Base-by-base conservation (phyloP, 2,797 vertebrate species). In the Hippocampus kuda region DNA sequence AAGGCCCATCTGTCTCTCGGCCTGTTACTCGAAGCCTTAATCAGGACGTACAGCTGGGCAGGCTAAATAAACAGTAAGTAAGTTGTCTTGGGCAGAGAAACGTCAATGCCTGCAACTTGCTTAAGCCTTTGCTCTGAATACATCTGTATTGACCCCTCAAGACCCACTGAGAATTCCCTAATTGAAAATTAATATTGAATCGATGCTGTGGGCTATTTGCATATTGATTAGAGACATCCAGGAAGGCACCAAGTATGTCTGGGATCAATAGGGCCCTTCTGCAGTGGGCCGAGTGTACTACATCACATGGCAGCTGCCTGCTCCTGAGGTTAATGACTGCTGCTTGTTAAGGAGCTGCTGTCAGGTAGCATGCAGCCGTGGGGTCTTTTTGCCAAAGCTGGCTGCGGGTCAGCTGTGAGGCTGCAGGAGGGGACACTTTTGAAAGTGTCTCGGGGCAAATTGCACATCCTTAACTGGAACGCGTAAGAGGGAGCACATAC, bases 181-280 rank as follows among this genome's bases (percentile, higher is more conserved):
- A 99, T 99, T 98, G 97, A 98, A 99, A 99, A 99, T 98, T 98
- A 98, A 99, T 98, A 99, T 94, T 77, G 87, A 94, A 98, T 98
- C 96, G 91, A 98, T 99, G 93, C 92, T 83, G 89, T 70, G 86
- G 92, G 90, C 92, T 87, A 98, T 99, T 98, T 99, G 94, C 97
- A 98, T 98, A 98, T 99, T 98, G 97, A 99, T 98, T 94, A 97
- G 94, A 95, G 97, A 95, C 95, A 95, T 94, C 93, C 94, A 93
- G 89, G 93, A 96, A 97, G 94, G 94, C 95, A 95, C 93, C 91
- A 89, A 95, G 94, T 93, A 94, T 93, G 93, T 91, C 84, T 84
- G 83, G 88, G 90, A 98, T 99, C 96, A 93, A 98, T 99, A 92
- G 91, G 86, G 89, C 92, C 91, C 91, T 93, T 87, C 89, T 93